Evolutionary conservation across 2,113 vertebrate species (phyloP).

Genomic region (Mustela nigripes): DNA sequence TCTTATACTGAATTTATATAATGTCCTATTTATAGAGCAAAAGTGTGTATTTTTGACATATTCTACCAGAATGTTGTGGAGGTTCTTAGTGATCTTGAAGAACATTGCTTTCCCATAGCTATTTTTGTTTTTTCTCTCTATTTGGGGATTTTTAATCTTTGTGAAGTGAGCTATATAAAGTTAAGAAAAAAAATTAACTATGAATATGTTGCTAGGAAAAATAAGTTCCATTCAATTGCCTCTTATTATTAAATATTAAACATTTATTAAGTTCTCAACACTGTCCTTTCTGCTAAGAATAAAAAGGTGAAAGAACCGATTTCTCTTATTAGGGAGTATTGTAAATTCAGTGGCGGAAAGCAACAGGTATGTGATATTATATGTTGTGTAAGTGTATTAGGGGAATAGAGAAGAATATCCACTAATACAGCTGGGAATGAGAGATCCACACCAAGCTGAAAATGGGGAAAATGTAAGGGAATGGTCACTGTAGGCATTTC

Average conservation of each 20-base stretch:
- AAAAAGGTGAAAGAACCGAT: neutral
- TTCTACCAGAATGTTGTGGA: neutral
- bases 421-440: neutral
- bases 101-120: neutral
- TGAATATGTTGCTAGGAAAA: slow-evolving; percentile 35
- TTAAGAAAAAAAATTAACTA: neutral
- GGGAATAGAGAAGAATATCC: neutral
- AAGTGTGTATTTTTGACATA: neutral
- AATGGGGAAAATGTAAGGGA: neutral
- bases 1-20: neutral
- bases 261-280: slow-evolving; percentile 16
- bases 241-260: neutral
- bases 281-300: neutral
- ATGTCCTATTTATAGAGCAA: neutral
- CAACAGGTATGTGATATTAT: neutral
- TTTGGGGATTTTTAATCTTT: slow-evolving; percentile 4
- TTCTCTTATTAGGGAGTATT: neutral
- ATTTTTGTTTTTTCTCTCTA: neutral
- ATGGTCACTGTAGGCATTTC: neutral
- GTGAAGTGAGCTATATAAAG: slow-evolving; percentile 7
- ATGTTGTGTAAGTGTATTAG: neutral
- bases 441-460: neutral
- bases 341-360: neutral
- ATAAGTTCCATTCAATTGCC: neutral
- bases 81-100: neutral